phyloP scores from a whole-genome alignment of 2,888 invertebrate genomes.

The Amblyteles armatorius region DNA sequence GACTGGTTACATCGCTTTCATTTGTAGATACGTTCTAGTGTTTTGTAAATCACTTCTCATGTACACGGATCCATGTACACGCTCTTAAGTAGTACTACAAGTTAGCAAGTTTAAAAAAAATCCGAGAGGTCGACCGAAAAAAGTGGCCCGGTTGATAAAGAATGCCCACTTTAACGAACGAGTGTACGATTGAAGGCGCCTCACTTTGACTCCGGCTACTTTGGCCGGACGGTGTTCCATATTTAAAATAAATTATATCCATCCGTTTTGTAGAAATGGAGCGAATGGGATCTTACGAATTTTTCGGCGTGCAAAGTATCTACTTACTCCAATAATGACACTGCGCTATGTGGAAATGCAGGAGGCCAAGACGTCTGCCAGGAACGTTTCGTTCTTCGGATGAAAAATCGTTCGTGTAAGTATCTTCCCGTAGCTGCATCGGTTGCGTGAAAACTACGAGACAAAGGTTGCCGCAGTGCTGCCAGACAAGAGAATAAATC shows the following conservation, averaged over 20 bases:
- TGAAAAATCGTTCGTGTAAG: constrained; percentile 26
- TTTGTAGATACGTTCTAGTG: too few species aligned
- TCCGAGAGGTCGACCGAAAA: too few species aligned
- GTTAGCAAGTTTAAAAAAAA: too few species aligned
- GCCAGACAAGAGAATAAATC: constrained; percentile 38
- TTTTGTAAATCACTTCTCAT: too few species aligned
- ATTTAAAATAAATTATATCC: not conserved
- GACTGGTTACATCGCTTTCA: too few species aligned
- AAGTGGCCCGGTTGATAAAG: too few species aligned
- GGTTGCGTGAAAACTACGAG: not conserved
- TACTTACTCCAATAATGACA: not conserved
- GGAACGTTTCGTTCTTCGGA: not conserved
- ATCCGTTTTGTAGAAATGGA: too few species aligned
- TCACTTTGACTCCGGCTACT: not conserved
- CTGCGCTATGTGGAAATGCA: not conserved
- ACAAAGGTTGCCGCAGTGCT: not conserved
- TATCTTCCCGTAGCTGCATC: not conserved
- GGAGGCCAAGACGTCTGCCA: constrained; percentile 4
- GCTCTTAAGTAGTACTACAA: too few species aligned
- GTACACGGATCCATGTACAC: too few species aligned
- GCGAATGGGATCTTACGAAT: not conserved
- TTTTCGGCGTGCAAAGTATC: not conserved
- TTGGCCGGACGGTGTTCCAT: not conserved
- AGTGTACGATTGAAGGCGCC: not conserved
- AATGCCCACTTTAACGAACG: too few species aligned